These are phyloP conservation scores for Esox niger DNA, from an alignment of 2,113 vertebrate species.

Conservation along the genomic window DNA sequence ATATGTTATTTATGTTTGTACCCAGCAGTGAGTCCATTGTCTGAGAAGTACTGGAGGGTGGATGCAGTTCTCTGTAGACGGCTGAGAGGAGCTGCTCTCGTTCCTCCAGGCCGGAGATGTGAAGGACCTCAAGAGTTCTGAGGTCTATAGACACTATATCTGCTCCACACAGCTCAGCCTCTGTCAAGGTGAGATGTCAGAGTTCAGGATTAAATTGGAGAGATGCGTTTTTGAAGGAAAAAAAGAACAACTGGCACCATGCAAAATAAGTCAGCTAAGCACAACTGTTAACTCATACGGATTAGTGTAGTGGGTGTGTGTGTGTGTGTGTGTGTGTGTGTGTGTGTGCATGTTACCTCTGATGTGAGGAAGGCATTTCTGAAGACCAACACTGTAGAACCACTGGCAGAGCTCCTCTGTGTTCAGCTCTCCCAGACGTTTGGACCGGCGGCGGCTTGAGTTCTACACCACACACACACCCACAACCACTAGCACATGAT, in stretches of 20 bases:
- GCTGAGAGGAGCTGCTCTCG: conserved; percentile 69
- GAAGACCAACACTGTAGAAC: conserved; percentile 66
- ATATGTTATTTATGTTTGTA: too few relatives aligned
- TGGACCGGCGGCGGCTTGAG: conserved; percentile 51
- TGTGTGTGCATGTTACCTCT: conserved; percentile 53
- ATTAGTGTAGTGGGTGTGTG: background rate
- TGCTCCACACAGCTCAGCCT: conserved; percentile 64
- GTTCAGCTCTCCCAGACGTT: conserved; percentile 69
- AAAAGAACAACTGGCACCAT: too few relatives aligned
- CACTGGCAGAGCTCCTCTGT: conserved; percentile 73
- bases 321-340: too few relatives aligned
- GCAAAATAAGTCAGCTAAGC: too few relatives aligned
- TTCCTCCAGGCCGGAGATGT: conserved; percentile 62
- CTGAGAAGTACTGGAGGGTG: conserved; percentile 49
- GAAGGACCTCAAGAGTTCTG: conserved; percentile 63
- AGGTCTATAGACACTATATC: conserved; percentile 67
- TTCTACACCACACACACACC: conserved; percentile 40
- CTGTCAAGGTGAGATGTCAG: conserved; percentile 54
- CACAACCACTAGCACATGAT: conserved; percentile 15
- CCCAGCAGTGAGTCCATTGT: conserved; percentile 63
- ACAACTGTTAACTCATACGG: too few relatives aligned
- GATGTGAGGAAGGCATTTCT: conserved; percentile 71
- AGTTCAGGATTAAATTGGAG: background rate
- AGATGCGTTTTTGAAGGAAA: too few relatives aligned
- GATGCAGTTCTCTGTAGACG: conserved; percentile 70